Evolutionary conservation across 2,113 vertebrate genomes (phyloP).

Genomic region (Sinocyclocheilus rhinocerous): DNA sequence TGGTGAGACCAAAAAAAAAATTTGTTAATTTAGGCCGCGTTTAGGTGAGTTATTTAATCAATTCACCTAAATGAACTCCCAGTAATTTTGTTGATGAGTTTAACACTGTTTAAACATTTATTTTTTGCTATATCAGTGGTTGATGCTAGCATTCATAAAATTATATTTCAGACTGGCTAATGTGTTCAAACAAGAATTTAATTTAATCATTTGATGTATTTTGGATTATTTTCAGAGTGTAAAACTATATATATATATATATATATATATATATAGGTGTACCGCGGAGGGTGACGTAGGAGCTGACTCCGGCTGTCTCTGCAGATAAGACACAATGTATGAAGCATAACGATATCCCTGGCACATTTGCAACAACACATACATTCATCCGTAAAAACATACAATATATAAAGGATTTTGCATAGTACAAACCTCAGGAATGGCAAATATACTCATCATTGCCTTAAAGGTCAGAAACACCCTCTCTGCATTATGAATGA

Average conservation of each 20-base stretch:
- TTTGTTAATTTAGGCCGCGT: too few species aligned
- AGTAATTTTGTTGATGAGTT: neutral
- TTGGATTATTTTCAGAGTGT: too few species aligned
- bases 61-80: neutral
- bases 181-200: too few species aligned
- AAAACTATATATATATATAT: too few species aligned
- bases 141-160: neutral
- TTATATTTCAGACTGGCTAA: too few species aligned
- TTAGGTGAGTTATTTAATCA: neutral
- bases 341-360: constrained; percentile 16
- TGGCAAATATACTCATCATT: constrained; percentile 21
- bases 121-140: neutral
- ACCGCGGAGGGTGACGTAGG: constrained; percentile 46
- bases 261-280: too few species aligned
- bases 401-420: neutral
- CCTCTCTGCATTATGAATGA: constrained; percentile 21
- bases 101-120: neutral
- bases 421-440: neutral
- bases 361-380: constrained; percentile 8
- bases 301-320: constrained; percentile 45
- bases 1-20: too few species aligned
- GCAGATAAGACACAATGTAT: constrained; percentile 35
- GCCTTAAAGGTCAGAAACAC: constrained; percentile 18
- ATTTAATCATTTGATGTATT: too few species aligned
- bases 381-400: constrained; percentile 6